These are phyloP conservation scores for Actias luna DNA, from an alignment of 2,888 invertebrate species.

Conservation along the genomic window DNA sequence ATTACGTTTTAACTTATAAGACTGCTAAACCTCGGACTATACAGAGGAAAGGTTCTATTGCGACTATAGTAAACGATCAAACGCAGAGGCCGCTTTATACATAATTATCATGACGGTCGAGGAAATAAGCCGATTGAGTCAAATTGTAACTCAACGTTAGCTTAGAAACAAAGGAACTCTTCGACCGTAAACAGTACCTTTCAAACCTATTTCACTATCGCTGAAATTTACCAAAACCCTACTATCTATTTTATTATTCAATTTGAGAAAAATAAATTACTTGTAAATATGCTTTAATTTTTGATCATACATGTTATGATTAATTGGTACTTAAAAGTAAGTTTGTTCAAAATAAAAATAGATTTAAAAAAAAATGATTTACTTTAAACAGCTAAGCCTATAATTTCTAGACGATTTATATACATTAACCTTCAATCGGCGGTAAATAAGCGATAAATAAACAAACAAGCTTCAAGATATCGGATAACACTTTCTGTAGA, in stretches of 20 bases:
- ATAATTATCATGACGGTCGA: constrained; percentile 21
- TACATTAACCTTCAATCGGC: too few relatives aligned
- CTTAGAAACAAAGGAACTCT: constrained; percentile 27
- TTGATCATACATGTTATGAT: too few relatives aligned
- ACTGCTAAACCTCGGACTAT: too few relatives aligned
- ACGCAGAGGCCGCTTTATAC: background rate
- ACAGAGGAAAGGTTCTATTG: background rate
- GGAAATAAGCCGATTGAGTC: constrained; percentile 16
- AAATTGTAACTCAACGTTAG: constrained; percentile 32
- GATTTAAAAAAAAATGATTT: too few relatives aligned
- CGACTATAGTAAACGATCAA: background rate
- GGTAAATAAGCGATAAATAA: background rate
- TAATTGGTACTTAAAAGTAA: too few relatives aligned
- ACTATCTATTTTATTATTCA: constrained; percentile 15
- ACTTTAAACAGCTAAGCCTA: too few relatives aligned
- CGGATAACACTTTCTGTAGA: background rate
- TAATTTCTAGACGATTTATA: too few relatives aligned
- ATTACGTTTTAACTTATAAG: too few relatives aligned
- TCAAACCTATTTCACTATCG: background rate
- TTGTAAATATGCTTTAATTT: too few relatives aligned
- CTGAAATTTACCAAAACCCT: constrained; percentile 11
- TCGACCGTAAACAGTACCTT: constrained; percentile 21
- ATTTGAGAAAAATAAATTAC: background rate
- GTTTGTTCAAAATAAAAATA: too few relatives aligned
- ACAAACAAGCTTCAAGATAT: too few relatives aligned